phyloP scores from a whole-genome alignment of 2,113 vertebrate species.

The Shinisaurus crocodilurus region DNA sequence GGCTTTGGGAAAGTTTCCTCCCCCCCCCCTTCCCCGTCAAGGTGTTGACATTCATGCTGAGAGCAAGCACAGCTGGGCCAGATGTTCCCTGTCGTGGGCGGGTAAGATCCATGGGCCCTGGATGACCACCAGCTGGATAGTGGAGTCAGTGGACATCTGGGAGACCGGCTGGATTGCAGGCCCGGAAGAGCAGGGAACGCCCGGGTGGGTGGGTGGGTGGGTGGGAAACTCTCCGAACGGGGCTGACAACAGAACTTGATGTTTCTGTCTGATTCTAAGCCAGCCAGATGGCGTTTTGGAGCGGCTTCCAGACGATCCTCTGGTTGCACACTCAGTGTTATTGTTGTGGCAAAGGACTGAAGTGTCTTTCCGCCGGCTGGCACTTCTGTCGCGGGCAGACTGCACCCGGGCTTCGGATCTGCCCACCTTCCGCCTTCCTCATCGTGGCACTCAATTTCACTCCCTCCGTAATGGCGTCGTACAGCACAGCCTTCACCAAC shows the following conservation, averaged over 20 bases:
- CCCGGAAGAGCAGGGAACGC: neutral
- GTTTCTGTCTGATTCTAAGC: neutral
- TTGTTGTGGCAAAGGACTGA: neutral
- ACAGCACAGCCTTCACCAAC: no score
- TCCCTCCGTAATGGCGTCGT: neutral
- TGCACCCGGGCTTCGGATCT: no score
- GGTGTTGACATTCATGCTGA: neutral
- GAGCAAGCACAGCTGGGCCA: neutral
- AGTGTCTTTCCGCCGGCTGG: no score
- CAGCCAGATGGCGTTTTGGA: neutral
- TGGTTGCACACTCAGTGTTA: neutral
- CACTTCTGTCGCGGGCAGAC: no score
- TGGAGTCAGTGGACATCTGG: no score
- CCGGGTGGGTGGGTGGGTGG: neutral
- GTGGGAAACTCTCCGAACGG: no score
- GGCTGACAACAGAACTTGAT: no score
- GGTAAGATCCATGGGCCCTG: neutral
- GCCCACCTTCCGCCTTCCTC: no score
- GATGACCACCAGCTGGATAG: neutral
- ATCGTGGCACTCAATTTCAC: neutral
- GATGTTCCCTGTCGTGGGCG: neutral
- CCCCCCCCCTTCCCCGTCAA: neutral
- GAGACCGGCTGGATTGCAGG: neutral
- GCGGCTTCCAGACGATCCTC: neutral
- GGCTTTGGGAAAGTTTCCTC: neutral